Percentiles rank a stretch among this genome's conserved stretches.
These are phyloP conservation scores for Epsilonema sp. DNA, from an alignment of 2,888 invertebrate genomes.

Conservation along the genomic window DNA sequence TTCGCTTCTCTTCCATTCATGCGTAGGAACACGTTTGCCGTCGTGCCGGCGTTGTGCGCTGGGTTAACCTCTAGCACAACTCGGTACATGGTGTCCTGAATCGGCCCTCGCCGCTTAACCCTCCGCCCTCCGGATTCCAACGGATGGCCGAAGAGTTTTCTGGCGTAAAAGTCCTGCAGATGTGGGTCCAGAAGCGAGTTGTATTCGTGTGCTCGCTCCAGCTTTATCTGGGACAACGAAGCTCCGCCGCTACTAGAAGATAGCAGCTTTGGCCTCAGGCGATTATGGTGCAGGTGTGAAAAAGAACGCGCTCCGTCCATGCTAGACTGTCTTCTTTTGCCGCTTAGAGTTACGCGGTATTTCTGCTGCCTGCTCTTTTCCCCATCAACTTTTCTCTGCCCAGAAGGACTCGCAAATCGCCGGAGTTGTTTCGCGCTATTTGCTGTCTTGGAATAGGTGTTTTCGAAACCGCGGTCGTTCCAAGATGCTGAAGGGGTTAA, in stretches of 20 bases:
- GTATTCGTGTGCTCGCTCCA: too few species aligned
- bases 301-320: background rate
- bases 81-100: background rate
- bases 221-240: too few species aligned
- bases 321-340: too few species aligned
- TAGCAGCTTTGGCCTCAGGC: background rate
- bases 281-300: background rate
- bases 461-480: too few species aligned
- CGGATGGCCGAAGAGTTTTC: background rate
- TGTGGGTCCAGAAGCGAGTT: background rate
- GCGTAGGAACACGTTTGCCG: background rate
- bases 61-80: background rate
- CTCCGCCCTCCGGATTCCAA: background rate
- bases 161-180: background rate
- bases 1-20: background rate
- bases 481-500: too few species aligned
- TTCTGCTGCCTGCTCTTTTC: too few species aligned
- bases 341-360: too few species aligned
- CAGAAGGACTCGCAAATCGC: too few species aligned
- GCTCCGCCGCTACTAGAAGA: too few species aligned
- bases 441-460: too few species aligned
- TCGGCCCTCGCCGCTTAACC: background rate
- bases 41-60: background rate
- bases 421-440: too few species aligned
- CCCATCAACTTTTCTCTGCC: too few species aligned